Base-by-base conservation (phyloP, 2,797 vertebrate species). In the Erpetoichthys calabaricus region DNA sequence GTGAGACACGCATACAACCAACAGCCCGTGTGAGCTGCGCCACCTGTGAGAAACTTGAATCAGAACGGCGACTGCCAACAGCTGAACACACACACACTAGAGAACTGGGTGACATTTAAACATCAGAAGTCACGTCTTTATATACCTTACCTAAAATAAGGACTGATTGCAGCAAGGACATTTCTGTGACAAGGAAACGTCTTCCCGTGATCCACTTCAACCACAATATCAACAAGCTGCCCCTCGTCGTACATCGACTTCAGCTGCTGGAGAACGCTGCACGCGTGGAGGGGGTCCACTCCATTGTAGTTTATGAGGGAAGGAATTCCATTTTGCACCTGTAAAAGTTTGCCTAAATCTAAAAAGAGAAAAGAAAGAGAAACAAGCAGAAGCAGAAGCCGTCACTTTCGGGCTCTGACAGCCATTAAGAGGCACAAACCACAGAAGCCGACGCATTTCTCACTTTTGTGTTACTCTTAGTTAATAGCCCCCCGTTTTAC, bases 91-190 rank as follows among this genome's bases (percentile, higher is more conserved):
- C 8, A 45, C 5, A 45, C 5, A 6, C 8, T 25, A n/a, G n/a
- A n/a, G n/a, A n/a, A n/a, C n/a, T n/a, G n/a, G n/a, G n/a, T 9
- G 3, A 51, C 4, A 3, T 51, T 51, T n/a, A 9, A 51, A 25
- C 5, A 51, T 4, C n/a, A 51, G 5, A 60, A 42, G 44, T 8
- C 7, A 45, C 6, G 10, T 4, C 7, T n/a, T 53, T 47, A n/a
- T 41, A 41, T 8, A 41, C 58, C 65, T 7, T 86, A 98, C 96
- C 95, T 98, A 91, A 99, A 98, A 66, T 99, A 99, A 66, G 96
- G 96, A 76, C 95, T 98, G 85, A 99, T 96, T 68, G 96, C 93
- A 71, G 96, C 95, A 70, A 99, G 93, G 63, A 99, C 94, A 74
- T 98, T 99, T 77, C 95, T 85, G 68, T 99, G 96, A 80, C 96